A percentile compares a stretch with the other conserved stretches of the same genome.
Conservation (phyloP, 1,140 invertebrate genomes). For the Papilio machaon region DNA sequence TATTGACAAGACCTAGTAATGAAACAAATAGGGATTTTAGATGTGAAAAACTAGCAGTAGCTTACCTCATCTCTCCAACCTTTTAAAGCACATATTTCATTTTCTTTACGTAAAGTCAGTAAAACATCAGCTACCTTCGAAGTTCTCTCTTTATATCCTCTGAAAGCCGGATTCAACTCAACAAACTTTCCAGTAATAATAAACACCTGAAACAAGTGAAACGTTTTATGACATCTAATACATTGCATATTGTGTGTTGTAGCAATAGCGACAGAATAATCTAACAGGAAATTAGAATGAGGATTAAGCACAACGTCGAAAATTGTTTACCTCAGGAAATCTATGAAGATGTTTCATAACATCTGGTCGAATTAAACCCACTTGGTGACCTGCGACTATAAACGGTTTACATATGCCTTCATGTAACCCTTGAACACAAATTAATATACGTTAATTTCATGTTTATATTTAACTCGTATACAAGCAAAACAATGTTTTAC, state of each 20-base stretch:
- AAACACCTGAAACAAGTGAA: conserved; percentile 83
- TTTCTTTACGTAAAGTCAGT: conserved; percentile 86
- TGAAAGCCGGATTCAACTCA: conserved; percentile 91
- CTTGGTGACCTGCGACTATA: conserved; percentile 92
- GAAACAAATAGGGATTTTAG: neutral
- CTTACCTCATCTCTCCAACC: conserved; percentile 95
- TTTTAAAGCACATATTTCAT: conserved; percentile 85
- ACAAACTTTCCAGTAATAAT: conserved; percentile 87
- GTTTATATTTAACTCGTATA: conserved; percentile 43
- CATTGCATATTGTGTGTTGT: neutral
- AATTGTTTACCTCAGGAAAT: conserved; percentile 88
- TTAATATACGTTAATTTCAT: conserved; percentile 33
- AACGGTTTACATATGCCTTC: conserved; percentile 92
- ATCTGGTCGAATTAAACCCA: conserved; percentile 92
- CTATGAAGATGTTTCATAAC: conserved; percentile 89
- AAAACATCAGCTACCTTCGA: conserved; percentile 90
- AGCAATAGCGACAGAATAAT: conserved; percentile 6
- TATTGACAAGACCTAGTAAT: neutral
- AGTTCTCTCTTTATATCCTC: conserved; percentile 91
- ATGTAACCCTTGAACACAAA: conserved; percentile 84
- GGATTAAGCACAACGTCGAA: conserved; percentile 3
- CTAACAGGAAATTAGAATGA: neutral
- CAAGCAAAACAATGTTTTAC: conserved; percentile 81
- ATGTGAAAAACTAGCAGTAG: neutral
- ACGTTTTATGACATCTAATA: neutral